Evolutionary conservation across 2,888 invertebrate genomes (phyloP).

Genomic region (Argyresthia albistria): DNA sequence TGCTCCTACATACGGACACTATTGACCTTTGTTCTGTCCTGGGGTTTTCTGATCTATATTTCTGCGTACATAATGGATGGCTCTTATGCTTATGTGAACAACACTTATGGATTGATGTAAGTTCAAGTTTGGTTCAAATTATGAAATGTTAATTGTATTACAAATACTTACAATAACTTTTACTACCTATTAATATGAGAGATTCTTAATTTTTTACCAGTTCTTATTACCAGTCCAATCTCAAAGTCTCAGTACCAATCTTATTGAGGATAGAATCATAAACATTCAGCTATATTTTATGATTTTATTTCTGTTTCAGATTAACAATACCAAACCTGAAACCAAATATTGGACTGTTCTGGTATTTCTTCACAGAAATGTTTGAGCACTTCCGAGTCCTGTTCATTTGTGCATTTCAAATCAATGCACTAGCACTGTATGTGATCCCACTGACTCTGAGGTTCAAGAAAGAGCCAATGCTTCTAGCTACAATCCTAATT

Average conservation of each 20-base stretch:
- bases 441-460: constrained; percentile 88
- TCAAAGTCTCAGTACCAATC: too few species aligned
- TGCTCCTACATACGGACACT: constrained; percentile 62
- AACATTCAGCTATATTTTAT: not conserved
- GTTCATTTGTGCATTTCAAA: constrained; percentile 97
- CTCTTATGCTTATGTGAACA: constrained; percentile 76
- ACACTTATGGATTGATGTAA: constrained; percentile 88
- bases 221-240: too few species aligned
- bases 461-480: constrained; percentile 83
- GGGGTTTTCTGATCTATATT: constrained; percentile 69
- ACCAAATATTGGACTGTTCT: constrained; percentile 98
- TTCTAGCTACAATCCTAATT: constrained; percentile 84
- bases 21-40: constrained; percentile 62
- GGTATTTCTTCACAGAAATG: constrained; percentile 99
- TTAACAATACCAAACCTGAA: constrained; percentile 93
- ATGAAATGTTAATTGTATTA: not conserved
- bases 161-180: too few species aligned
- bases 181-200: not conserved
- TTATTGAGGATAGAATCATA: not conserved
- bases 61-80: constrained; percentile 77
- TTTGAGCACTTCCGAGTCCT: constrained; percentile 98
- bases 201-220: not conserved
- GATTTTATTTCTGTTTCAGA: constrained; percentile 65
- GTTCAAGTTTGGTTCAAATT: constrained; percentile 26
- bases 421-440: constrained; percentile 94